Conservation (phyloP, 2,797 vertebrate species). For the Strix occidentalis region DNA sequence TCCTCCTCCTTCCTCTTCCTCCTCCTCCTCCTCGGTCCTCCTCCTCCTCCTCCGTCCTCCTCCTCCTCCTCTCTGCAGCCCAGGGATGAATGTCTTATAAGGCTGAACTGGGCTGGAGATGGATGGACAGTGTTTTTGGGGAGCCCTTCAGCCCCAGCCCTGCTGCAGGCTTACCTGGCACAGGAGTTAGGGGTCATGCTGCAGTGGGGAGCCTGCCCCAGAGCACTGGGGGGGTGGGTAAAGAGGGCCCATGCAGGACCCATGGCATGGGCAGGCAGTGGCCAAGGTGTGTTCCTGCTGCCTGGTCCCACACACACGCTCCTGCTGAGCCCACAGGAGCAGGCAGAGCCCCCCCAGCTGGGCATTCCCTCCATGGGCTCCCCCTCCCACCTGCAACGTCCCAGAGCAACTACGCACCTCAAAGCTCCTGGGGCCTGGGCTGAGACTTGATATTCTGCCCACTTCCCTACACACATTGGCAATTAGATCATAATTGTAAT, state of each 20-base stretch:
- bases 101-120: not conserved
- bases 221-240: not conserved
- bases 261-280: not conserved
- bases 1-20: not conserved
- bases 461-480: constrained; percentile 53
- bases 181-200: rapidly evolving
- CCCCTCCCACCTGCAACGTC: not conserved
- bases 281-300: rapidly evolving
- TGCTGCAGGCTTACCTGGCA: not conserved
- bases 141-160: not conserved
- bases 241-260: not conserved
- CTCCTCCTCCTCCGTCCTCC: not conserved
- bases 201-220: not conserved
- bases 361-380: not conserved
- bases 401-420: rapidly evolving
- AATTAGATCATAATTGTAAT: constrained; percentile 73
- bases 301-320: rapidly evolving
- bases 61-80: not conserved
- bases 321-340: not conserved
- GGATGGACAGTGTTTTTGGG: not conserved
- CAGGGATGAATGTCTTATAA: not conserved
- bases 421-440: constrained; percentile 8
- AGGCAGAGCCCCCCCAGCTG: not conserved
- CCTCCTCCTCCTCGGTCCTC: not conserved
- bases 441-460: constrained; percentile 61